Conservation (phyloP, 2,113 vertebrate species). For the Micronycteris hirsuta region DNA sequence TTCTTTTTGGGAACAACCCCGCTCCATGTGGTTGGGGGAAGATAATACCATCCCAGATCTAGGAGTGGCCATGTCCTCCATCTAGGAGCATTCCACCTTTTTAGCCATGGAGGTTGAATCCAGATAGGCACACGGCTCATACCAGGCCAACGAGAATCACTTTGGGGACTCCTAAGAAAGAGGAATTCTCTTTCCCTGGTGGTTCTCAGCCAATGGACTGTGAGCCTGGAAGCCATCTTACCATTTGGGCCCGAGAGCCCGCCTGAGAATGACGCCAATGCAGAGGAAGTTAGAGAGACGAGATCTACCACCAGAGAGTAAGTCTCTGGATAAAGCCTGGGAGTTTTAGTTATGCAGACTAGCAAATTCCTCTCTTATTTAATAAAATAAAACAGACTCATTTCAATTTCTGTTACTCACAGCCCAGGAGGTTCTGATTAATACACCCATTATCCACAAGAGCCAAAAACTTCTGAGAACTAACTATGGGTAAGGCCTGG, state of each 20-base stretch:
- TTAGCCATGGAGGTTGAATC: neutral
- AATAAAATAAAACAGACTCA: neutral
- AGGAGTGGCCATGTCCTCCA: neutral
- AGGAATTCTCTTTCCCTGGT: neutral
- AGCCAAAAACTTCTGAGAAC: neutral
- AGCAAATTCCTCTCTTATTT: neutral
- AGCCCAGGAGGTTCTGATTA: constrained; percentile 10
- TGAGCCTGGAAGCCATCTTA: neutral
- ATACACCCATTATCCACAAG: neutral
- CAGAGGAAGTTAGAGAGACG: neutral
- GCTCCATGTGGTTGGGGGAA: neutral
- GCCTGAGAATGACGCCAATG: neutral
- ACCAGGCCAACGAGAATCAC: neutral
- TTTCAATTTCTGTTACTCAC: neutral
- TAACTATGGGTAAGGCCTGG: neutral
- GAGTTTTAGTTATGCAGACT: neutral
- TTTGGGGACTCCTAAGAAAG: neutral
- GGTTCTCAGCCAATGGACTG: neutral
- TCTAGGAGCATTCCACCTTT: neutral
- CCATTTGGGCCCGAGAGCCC: neutral
- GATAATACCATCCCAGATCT: neutral
- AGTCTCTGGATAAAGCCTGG: neutral
- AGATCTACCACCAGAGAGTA: neutral
- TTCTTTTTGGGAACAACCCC: neutral
- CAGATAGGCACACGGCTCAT: neutral